Evolutionary conservation across 2,797 vertebrate genomes (phyloP).

Genomic region (Rallus crepitans): DNA sequence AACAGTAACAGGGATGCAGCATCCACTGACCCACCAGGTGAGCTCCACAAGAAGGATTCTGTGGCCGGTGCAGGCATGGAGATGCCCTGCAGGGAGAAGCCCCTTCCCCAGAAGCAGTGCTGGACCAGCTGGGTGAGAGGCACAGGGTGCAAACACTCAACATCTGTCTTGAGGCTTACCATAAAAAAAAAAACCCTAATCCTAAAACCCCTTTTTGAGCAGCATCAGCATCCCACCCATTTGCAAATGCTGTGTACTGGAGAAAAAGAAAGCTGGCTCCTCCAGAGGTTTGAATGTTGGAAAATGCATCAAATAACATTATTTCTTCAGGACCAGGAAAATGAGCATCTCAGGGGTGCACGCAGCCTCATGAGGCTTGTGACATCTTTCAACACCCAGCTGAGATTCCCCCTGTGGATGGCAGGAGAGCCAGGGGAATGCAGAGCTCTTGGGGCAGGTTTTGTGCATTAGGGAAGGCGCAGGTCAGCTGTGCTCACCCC

Average conservation of each 20-base stretch:
- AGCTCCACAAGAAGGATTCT: neutral
- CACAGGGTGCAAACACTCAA: neutral
- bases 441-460: neutral
- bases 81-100: neutral
- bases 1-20: rapidly evolving
- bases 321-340: neutral
- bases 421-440: rapidly evolving
- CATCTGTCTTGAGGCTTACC: neutral
- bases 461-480: rapidly evolving
- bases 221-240: neutral
- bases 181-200: neutral
- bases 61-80: neutral
- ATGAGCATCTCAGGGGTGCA: rapidly evolving
- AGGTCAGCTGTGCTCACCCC: neutral
- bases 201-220: neutral
- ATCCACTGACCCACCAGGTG: neutral
- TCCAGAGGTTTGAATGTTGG: neutral
- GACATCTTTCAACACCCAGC: neutral
- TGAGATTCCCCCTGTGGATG: neutral
- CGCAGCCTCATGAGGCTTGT: neutral
- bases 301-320: neutral
- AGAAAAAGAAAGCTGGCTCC: neutral
- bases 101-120: neutral
- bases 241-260: neutral
- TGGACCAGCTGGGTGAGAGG: neutral